Percentiles rank a stretch among this genome's conserved stretches.
phyloP scores from a whole-genome alignment of 2,888 invertebrate genomes.

The Hypomecis atomaria region DNA sequence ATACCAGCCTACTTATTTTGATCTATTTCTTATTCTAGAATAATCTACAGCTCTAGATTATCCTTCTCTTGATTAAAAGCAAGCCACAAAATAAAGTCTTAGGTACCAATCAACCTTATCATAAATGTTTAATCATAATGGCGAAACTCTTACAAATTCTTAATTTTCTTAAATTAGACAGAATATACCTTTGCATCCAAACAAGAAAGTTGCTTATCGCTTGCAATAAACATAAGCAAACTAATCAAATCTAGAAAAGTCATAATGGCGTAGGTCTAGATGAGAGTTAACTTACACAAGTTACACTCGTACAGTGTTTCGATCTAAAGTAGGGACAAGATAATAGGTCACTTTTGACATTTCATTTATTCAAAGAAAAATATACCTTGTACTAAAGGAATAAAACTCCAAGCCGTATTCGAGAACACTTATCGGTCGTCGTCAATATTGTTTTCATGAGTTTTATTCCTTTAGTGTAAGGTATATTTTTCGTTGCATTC shows the following conservation, averaged over 20 bases:
- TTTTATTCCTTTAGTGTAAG: too few species aligned
- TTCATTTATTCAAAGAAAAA: too few species aligned
- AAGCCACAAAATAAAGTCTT: background rate
- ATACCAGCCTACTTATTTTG: too few species aligned
- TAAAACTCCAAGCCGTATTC: too few species aligned
- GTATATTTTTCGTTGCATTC: too few species aligned
- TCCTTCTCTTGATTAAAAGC: slow-evolving; percentile 7
- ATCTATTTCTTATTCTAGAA: too few species aligned
- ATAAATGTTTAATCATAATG: background rate
- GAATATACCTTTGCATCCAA: background rate
- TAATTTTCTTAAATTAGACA: slow-evolving; percentile 3
- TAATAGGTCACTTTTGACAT: too few species aligned
- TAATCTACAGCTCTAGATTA: background rate
- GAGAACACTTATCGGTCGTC: too few species aligned
- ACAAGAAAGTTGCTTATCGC: background rate
- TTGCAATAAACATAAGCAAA: background rate
- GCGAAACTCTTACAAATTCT: background rate
- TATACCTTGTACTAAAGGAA: too few species aligned
- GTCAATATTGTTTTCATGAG: too few species aligned
- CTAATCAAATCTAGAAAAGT: background rate
- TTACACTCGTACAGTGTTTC: too few species aligned
- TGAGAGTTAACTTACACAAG: background rate
- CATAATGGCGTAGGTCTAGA: background rate
- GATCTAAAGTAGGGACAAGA: too few species aligned
- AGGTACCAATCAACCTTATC: background rate